Evolutionary conservation across 2,113 vertebrate species (phyloP).

Genomic region (Probosciger aterrimus): DNA sequence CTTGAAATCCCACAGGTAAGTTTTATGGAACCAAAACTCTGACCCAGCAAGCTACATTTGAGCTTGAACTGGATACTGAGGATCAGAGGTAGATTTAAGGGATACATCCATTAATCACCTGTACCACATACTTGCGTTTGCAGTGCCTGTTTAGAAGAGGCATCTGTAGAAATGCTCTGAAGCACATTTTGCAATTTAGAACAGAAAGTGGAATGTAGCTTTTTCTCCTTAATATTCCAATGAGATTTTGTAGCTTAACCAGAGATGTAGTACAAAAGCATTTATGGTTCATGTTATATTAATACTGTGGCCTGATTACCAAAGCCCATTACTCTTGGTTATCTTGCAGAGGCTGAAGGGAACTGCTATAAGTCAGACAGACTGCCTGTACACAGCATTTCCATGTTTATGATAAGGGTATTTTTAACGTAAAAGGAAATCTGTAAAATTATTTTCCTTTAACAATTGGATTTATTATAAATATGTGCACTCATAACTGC

Average conservation of each 20-base stretch:
- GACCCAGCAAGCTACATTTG: background rate
- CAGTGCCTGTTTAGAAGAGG: background rate
- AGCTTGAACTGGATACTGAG: conserved; percentile 2
- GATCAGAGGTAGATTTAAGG: conserved; percentile 10
- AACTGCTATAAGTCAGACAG: conserved; percentile 75
- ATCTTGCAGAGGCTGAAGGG: conserved; percentile 69
- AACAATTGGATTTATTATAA: conserved; percentile 69
- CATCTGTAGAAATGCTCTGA: conserved; percentile 37
- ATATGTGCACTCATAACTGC: conserved; percentile 53
- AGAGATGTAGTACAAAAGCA: conserved; percentile 68
- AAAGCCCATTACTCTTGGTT: conserved; percentile 82
- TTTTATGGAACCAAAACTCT: conserved; percentile 47
- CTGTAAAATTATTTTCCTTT: conserved; percentile 76
- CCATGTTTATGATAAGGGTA: conserved; percentile 70
- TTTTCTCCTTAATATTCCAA: conserved; percentile 76
- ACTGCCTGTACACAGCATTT: conserved; percentile 64
- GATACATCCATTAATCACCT: conserved; percentile 15
- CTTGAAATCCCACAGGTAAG: conserved; percentile 52
- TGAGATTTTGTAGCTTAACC: conserved; percentile 78
- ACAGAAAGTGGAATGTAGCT: conserved; percentile 57
- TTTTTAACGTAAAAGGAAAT: conserved; percentile 70
- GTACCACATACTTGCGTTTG: background rate
- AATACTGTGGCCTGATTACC: conserved; percentile 82
- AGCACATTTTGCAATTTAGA: conserved; percentile 47
- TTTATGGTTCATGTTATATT: conserved; percentile 83